Percentiles rank a stretch among this genome's conserved stretches.
Conservation (phyloP, 2,797 vertebrate species). For the Geotria australis region DNA sequence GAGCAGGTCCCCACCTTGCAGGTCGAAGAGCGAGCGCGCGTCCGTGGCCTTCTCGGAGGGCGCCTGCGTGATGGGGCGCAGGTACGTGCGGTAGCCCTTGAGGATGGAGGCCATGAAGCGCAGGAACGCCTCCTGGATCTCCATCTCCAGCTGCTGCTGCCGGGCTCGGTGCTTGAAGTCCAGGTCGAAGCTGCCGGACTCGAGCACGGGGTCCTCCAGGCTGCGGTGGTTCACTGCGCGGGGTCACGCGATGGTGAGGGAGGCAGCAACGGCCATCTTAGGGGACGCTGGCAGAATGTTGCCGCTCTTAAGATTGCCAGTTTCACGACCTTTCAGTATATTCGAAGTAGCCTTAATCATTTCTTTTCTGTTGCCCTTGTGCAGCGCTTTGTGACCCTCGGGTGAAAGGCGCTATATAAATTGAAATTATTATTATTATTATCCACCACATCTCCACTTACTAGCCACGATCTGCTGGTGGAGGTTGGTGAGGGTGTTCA, state of each 20-base stretch:
- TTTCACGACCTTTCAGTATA: too few species aligned
- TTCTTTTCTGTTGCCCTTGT: too few species aligned
- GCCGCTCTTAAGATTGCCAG: too few species aligned
- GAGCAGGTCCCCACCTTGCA: constrained; percentile 33
- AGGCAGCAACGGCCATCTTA: too few species aligned
- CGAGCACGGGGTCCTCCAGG: neutral
- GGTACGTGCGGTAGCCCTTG: constrained; percentile 70
- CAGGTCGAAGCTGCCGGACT: neutral
- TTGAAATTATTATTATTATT: too few species aligned
- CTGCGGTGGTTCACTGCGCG: neutral
- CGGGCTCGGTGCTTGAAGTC: neutral
- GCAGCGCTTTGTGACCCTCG: too few species aligned
- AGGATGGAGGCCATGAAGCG: constrained; percentile 88
- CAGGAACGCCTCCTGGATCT: constrained; percentile 74
- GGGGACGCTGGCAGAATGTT: too few species aligned
- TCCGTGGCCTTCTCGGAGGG: constrained; percentile 81
- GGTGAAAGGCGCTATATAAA: too few species aligned
- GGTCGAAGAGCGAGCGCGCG: constrained; percentile 63
- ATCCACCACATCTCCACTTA: constrained; percentile 11
- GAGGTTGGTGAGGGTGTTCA: constrained; percentile 27
- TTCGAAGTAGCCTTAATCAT: too few species aligned
- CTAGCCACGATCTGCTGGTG: constrained; percentile 62
- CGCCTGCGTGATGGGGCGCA: constrained; percentile 73
- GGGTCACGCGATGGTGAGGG: neutral
- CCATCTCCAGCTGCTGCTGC: constrained; percentile 47